Evolutionary conservation across 1,140 invertebrate species (phyloP).

Genomic region (Nomia melanderi): DNA sequence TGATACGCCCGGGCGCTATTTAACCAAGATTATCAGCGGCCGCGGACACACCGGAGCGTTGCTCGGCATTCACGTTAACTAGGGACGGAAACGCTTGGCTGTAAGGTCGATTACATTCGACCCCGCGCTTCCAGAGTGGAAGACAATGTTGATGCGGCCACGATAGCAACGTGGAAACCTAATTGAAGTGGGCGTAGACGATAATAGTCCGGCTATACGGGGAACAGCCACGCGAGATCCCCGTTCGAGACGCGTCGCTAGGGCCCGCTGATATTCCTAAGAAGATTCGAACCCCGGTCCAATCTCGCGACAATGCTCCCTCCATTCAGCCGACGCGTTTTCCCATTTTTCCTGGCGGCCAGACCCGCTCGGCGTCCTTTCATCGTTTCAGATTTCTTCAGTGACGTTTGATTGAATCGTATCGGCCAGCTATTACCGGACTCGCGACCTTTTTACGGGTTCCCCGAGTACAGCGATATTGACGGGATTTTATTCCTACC

Average conservation of each 20-base stretch:
- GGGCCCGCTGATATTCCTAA: constrained; percentile 11
- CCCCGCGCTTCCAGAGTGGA: constrained; percentile 38
- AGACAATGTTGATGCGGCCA: constrained; percentile 61
- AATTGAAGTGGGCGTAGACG: constrained; percentile 64
- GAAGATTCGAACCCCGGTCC: constrained; percentile 18
- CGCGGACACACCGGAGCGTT: constrained; percentile 46
- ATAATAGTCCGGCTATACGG: constrained; percentile 51
- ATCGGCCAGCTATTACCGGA: not conserved
- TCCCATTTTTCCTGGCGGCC: constrained; percentile 4
- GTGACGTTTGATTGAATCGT: not conserved
- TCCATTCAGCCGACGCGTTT: not conserved
- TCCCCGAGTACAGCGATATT: too few species aligned
- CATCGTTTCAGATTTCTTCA: not conserved
- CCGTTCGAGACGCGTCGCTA: constrained; percentile 50
- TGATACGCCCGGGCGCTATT: not conserved
- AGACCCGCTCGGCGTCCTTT: not conserved
- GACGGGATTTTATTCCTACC: too few species aligned
- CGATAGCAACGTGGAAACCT: constrained; percentile 60
- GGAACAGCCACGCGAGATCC: constrained; percentile 53
- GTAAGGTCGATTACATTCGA: constrained; percentile 56
- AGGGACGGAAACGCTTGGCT: constrained; percentile 47
- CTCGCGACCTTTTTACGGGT: too few species aligned
- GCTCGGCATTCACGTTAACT: constrained; percentile 48
- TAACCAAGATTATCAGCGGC: constrained; percentile 47
- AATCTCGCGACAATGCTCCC: constrained; percentile 11